Evolutionary conservation across 2,113 vertebrate species (phyloP), one percentile per base, ranked within the genome.

Genomic region (Plestiodon gilberti): DNA sequence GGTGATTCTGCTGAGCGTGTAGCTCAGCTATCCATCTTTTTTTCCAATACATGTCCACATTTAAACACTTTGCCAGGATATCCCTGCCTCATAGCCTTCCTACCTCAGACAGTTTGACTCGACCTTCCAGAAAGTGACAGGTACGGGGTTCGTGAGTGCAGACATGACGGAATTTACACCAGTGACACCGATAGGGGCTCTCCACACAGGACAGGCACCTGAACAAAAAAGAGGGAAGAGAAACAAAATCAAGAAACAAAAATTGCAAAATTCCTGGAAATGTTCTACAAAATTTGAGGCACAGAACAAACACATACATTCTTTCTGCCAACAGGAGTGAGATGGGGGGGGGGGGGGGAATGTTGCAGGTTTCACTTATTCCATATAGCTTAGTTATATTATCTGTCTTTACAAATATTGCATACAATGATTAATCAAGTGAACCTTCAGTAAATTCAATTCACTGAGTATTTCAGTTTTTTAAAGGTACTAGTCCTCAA

Each of bases 141-240:
- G 98, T 98, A 77, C 97, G 97, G 22, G 99, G 99, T 90, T 99
- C 98, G 0, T 99, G 98, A 76, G 99, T 99, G 87, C 99, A 99
- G 89, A 98, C 96, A 0, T 99, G 99, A 59, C 98, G 97, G 93
- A 98, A 99, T 96, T 99, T 99, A 93, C 99, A 99, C 99, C 99
- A 99, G 95, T 99, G 98, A 55, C 99, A 99, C 85, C 97, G 97
- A 89, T 98, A 99, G 0, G 99, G 99, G 81, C 99, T 99, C 88
- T 98, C 97, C 86, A 99, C 99, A 0, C 99, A 99, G 0, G 99
- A 99, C 88, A 99, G 94, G 86, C 99, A 99, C 88, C 99, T 99
- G 93, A 0, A 69, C 70, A 90, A 1, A 74, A 74, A 73, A 90
- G 1, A 71, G 22, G 80, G 17, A 78, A 35, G 81, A 74, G 80